Evolutionary conservation across 2,113 vertebrate species (phyloP), one percentile per base, ranked within the genome.

Genomic region (Gymnocephalus cernua): DNA sequence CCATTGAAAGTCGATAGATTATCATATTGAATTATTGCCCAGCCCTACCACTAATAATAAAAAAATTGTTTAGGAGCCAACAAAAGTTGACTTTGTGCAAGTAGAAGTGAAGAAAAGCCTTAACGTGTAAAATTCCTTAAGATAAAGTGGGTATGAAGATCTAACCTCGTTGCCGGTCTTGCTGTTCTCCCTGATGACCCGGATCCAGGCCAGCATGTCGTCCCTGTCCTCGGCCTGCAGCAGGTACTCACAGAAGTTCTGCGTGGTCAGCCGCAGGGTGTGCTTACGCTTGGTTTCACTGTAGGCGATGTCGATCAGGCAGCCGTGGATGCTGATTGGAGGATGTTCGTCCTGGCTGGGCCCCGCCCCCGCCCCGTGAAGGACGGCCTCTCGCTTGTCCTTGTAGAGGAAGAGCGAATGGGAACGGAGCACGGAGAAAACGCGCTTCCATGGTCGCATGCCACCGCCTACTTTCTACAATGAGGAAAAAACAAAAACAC

Each of bases 211-310:
- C 95, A 99, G 95, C 98, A 99, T 99, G 94, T 99, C 97, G 63
- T 99, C 98, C 72, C 96, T 94, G 94, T 98, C 97, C 94, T 98
- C 97, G 69, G 98, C 97, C 95, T 99, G 98, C 94, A 99, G 97
- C 92, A 99, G 96, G 95, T 98, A 99, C 95, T 99, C 98, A 92
- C 97, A 99, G 95, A 97, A 98, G 96, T 99, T 97, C 94, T 97
- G 97, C 50, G 98, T 99, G 92, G 97, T 99, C 92, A 99, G 96
- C 77, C 98, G 95, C 95, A 99, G 95, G 81, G 97, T 96, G 93
- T 99, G 96, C 92, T 98, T 99, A 78, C 97, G 96, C 93, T 98
- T 98, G 89, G 97, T 99, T 87, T 98, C 97, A 88, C 97, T 98
- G 96, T 99, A 99, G 87, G 98, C 98, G 78, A 99, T 99, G 96